Conservation (phyloP, 2,797 vertebrate species). For the Leuciscus waleckii region DNA sequence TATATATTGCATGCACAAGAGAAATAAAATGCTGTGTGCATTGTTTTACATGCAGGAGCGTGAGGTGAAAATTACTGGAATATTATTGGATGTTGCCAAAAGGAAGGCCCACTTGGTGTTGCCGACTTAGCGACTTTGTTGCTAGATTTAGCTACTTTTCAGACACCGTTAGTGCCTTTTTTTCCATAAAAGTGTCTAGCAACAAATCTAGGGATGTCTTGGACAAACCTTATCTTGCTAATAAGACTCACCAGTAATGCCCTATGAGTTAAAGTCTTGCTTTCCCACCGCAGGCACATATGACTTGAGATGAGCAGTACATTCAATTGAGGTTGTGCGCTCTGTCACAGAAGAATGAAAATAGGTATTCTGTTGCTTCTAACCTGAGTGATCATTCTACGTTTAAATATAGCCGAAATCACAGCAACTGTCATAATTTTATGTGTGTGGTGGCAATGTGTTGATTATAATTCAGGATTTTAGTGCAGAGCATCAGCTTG, state of each 20-base stretch:
- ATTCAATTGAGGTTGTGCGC: not conserved
- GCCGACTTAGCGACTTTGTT: too few relatives aligned
- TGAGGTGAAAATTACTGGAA: not conserved
- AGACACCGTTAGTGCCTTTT: too few relatives aligned
- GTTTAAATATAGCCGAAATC: not conserved
- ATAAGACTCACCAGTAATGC: not conserved
- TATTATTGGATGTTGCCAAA: not conserved
- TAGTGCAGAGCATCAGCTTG: not conserved
- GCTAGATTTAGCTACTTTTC: too few relatives aligned
- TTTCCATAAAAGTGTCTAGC: too few relatives aligned
- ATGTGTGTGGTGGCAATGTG: not conserved
- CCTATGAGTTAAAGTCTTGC: not conserved
- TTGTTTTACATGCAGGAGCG: slow-evolving; percentile 11
- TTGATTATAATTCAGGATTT: not conserved
- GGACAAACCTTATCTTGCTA: not conserved
- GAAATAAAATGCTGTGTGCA: not conserved
- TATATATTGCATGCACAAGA: not conserved
- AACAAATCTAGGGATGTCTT: not conserved
- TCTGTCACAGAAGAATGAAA: not conserved
- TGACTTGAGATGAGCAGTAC: not conserved
- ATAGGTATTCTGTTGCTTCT: not conserved
- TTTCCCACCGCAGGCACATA: not conserved
- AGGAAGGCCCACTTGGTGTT: too few relatives aligned
- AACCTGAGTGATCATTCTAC: not conserved
- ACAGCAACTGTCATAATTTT: not conserved